Conservation (phyloP, 2,888 invertebrate genomes). For the Trissolcus brochymenae region DNA sequence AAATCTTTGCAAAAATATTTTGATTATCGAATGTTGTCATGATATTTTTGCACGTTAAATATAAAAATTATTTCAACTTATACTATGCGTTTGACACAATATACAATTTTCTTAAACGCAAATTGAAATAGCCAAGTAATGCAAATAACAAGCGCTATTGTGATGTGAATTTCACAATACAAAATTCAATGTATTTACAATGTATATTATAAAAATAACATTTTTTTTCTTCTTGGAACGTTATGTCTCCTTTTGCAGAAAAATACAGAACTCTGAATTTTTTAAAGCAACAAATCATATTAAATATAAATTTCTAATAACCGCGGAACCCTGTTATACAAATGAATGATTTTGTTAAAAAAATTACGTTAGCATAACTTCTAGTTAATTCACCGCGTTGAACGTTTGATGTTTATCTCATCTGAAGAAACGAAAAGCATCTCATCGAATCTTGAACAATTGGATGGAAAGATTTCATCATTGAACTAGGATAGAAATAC, state of each 20-base stretch:
- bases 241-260: conserved; percentile 1
- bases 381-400: no score
- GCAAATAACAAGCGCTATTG: conserved; percentile 34
- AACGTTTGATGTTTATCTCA: background rate
- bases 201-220: conserved; percentile 43
- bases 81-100: conserved; percentile 33
- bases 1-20: conserved; percentile 27
- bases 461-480: conserved; percentile 44
- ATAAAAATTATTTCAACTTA: conserved; percentile 43
- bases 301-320: no score
- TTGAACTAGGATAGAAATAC: conserved; percentile 52
- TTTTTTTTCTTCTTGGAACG: conserved; percentile 24
- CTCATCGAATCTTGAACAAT: conserved; percentile 19
- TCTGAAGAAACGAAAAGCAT: background rate
- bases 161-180: conserved; percentile 43
- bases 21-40: conserved; percentile 37
- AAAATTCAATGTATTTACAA: conserved; percentile 46
- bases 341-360: no score
- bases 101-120: conserved; percentile 39
- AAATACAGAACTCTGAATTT: background rate
- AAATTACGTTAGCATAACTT: no score
- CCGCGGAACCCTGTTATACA: no score
- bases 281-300: background rate
- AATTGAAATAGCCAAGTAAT: conserved; percentile 47
- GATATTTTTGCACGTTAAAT: conserved; percentile 17